These are phyloP conservation scores for Drosophila melanica DNA, from an alignment of 1,140 invertebrate genomes.

Conservation along the genomic window DNA sequence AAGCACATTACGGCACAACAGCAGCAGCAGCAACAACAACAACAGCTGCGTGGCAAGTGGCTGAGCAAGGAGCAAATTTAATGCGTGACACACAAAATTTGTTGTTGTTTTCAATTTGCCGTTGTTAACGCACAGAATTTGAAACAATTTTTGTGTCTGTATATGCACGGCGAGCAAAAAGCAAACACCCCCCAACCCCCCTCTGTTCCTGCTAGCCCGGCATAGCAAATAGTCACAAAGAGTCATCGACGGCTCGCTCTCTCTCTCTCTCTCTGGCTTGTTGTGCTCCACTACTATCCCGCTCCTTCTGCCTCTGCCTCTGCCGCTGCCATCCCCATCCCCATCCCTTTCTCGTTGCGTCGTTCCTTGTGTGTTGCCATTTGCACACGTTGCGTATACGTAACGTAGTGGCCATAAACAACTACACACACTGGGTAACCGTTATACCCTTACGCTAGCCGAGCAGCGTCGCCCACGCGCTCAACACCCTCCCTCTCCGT, in stretches of 20 bases:
- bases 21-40: slow-evolving; percentile 4
- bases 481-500: not conserved
- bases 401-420: slow-evolving; percentile 73
- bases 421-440: slow-evolving; percentile 25
- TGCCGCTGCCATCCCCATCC: slow-evolving; percentile 8
- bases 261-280: slow-evolving; percentile 12
- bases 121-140: slow-evolving; percentile 50
- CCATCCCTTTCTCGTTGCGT: too few relatives aligned
- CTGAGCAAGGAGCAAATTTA: slow-evolving; percentile 38
- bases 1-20: slow-evolving; percentile 13
- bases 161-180: slow-evolving; percentile 48
- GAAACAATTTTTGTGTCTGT: slow-evolving; percentile 61
- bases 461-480: not conserved
- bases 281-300: too few relatives aligned
- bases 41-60: slow-evolving; percentile 9
- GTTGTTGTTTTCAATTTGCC: slow-evolving; percentile 26
- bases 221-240: slow-evolving; percentile 38
- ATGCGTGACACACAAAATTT: slow-evolving; percentile 69
- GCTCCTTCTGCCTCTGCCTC: slow-evolving; percentile 11
- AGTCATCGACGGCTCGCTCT: slow-evolving; percentile 36
- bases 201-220: not conserved
- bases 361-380: slow-evolving; percentile 64
- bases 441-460: slow-evolving; percentile 43
- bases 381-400: slow-evolving; percentile 80
- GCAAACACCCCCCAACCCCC: not conserved